Percentiles rank a stretch among this genome's conserved stretches.
Evolutionary conservation across 2,113 vertebrate species (phyloP).

Genomic region (Plecotus auritus): DNA sequence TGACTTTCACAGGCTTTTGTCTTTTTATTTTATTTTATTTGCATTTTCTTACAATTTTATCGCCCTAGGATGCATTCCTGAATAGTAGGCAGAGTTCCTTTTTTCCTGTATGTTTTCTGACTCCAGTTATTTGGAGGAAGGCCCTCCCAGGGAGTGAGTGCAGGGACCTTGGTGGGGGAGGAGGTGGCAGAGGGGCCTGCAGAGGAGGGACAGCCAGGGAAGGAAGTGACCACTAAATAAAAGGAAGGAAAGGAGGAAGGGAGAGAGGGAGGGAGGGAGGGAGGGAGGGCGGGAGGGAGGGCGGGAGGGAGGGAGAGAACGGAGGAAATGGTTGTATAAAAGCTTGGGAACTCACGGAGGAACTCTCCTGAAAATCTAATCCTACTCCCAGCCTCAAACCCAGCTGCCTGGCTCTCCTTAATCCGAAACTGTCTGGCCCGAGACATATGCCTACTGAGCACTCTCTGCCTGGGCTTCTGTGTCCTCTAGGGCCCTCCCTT

Average conservation of each 20-base stretch:
- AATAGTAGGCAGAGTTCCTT: background rate
- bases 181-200: background rate
- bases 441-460: no score
- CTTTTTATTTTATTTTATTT: background rate
- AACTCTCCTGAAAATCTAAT: background rate
- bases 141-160: background rate
- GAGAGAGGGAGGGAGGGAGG: background rate
- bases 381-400: background rate
- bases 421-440: background rate
- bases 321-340: background rate
- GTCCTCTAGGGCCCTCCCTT: background rate
- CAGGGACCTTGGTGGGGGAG: background rate
- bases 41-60: background rate
- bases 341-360: background rate
- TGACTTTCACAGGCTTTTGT: background rate
- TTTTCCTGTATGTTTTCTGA: background rate
- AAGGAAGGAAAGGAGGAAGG: background rate
- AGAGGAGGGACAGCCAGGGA: background rate
- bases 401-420: background rate
- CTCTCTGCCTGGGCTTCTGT: background rate
- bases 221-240: background rate
- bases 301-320: background rate
- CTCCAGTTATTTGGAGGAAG: background rate
- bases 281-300: background rate
- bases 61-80: background rate